phyloP scores from a whole-genome alignment of 2,113 vertebrate species.

The Dicerorhinus sumatrensis region DNA sequence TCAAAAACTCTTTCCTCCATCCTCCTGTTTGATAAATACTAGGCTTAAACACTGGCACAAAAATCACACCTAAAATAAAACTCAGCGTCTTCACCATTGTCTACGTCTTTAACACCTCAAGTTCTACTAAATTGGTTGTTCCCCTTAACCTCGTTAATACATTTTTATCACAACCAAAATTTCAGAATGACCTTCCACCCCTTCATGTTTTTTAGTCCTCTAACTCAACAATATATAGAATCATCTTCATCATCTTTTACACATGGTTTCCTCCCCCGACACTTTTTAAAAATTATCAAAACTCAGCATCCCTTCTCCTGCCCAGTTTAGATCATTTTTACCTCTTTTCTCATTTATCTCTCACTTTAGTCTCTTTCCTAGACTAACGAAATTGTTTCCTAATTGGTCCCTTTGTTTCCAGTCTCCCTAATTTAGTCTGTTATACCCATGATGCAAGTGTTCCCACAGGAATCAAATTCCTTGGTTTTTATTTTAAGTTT shows the following conservation, averaged over 20 bases:
- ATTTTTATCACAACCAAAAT: not conserved
- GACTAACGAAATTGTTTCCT: not conserved
- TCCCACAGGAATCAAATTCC: not conserved
- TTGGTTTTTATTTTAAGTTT: constrained; percentile 39
- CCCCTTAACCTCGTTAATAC: not conserved
- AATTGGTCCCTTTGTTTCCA: not conserved
- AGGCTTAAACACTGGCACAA: not conserved
- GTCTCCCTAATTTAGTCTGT: not conserved
- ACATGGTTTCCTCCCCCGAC: not conserved
- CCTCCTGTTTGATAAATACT: not conserved
- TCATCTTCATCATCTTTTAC: not conserved
- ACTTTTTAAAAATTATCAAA: not conserved
- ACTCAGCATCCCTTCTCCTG: not conserved
- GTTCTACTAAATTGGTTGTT: not conserved
- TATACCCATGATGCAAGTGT: not conserved
- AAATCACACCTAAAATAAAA: constrained; percentile 42
- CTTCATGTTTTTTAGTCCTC: not conserved
- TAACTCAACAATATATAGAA: not conserved
- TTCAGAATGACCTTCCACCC: not conserved
- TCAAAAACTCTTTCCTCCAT: not conserved
- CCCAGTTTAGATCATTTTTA: not conserved
- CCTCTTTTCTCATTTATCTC: not conserved
- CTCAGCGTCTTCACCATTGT: not conserved
- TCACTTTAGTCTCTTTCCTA: not conserved
- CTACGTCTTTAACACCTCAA: not conserved